Base-by-base conservation (phyloP, 2,888 invertebrate genomes). In the Troides helena region DNA sequence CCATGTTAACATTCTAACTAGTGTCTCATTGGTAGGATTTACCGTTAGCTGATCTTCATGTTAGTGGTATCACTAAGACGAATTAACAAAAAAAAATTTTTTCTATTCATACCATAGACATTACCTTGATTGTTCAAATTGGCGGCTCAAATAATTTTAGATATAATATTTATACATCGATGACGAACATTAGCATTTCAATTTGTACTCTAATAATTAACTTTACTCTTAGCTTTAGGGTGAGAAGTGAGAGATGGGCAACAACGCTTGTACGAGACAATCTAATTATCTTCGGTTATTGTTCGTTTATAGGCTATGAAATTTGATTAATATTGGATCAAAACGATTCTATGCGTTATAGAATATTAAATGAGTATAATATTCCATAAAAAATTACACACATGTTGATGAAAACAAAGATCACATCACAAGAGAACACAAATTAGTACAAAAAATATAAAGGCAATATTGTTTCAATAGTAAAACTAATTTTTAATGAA, bases 241-340 rank as follows among this genome's bases (percentile, higher is more conserved):
- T 59, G 46, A 8, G 67, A 65, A 30, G 43, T 36, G 58, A 43
- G 60, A 25, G 61, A 61, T 21, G 39, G 53, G 36, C 23, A 64
- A 64, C 63, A 64, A 59, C 63, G 63, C 59, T 64, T 68, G 63
- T 59, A 68, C 63, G 59, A 68, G 63, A 64, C 63, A 68, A 64
- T 68, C 63, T 64, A 68, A 68, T 68, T 68, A 68, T 68, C 68
- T 68, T 68, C 63, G 68, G 59, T 68, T 68, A 68, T 68, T 68
- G 68, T 68, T 63, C 68, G 23, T 64, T 63, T 60, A 68, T 21
- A 68, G 58, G 43, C 39, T 58, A 59, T 53, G 63, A 59, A 64
- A 68, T 59, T 68, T 58, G 53, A 64, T 68, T 64, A 68, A 36
- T 50, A 43, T 63, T 64, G 63, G 64, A 64, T 64, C 36, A 64